Base-by-base conservation (phyloP, 2,113 vertebrate genomes). In the Ammodytes dubius region DNA sequence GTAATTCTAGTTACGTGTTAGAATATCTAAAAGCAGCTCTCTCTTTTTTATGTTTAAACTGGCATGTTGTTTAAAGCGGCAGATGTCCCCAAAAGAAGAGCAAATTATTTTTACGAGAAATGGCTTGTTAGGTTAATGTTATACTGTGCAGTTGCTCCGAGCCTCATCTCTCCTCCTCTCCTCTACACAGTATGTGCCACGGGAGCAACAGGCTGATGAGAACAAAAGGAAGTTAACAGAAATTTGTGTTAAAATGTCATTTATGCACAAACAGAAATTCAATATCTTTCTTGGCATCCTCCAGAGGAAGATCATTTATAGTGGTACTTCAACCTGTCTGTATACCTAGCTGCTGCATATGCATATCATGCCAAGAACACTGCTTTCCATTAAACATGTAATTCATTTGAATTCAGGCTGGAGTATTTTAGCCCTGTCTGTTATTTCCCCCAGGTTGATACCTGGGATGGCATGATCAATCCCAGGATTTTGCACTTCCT, bases 401-500 rank as follows among this genome's bases (percentile, higher is more conserved):
- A 86, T 77, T 60, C 58, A 81, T 81, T 77, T 68, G 37, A 65
- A 82, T 70, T 46, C 45, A 65, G 75, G 70, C 9, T 43, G 4
- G 2, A 52, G 63, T 68, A 70, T 59, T 2, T 0, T 13, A 61
- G 65, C 39, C 52, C 39, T 10, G 43, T 35, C 58, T 63, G 43
- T 81, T 42, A 87, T 79, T 80, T 70, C 73, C 63, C 27, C 19
- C 13, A 47, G 59, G 49, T 17, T 70, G 59, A 74, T 84, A 70
- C 56, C 27, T 27, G 27, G 27, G 27, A 27, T 27, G 27, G 46
- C 42, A 80, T 45, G 56, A 64, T 58, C 42, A 87, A 77, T 82
- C 54, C 70, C 52, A 0, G 27, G 0, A 8, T 84, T 82, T 81
- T 77, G 61, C 70, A 68, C 74, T 83, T 84, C 63, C 86, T 72